These are phyloP conservation scores for Chaetura pelagica DNA, from an alignment of 2,113 vertebrate genomes.

Conservation along the genomic window DNA sequence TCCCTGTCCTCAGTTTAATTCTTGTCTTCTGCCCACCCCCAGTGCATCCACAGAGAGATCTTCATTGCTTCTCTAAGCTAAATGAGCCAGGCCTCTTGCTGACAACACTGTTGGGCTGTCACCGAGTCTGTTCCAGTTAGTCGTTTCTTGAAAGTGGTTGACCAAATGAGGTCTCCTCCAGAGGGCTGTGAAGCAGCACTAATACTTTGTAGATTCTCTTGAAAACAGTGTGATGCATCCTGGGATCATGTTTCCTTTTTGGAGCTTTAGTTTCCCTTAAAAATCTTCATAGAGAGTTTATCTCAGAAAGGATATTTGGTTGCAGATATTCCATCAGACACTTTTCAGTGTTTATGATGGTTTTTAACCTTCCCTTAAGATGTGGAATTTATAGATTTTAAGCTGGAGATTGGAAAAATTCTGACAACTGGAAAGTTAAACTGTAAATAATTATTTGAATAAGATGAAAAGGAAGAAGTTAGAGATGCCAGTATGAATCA, in stretches of 20 bases:
- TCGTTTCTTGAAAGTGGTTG: background rate
- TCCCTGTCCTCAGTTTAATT: background rate
- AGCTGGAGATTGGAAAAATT: background rate
- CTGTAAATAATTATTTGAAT: background rate
- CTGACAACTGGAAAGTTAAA: background rate
- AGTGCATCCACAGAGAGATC: accelerated
- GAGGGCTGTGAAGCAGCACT: background rate
- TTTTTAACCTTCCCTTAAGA: background rate
- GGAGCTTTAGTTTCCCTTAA: accelerated
- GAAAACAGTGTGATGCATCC: background rate
- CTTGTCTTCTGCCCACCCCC: background rate
- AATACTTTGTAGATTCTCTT: background rate
- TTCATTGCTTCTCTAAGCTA: background rate
- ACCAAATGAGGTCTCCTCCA: background rate
- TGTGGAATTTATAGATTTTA: background rate
- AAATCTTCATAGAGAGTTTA: background rate
- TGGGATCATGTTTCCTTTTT: background rate
- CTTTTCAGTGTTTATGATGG: background rate
- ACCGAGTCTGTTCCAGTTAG: background rate
- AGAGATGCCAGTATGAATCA: background rate
- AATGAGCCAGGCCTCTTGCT: background rate
- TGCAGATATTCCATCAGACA: background rate
- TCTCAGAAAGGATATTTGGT: background rate
- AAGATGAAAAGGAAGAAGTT: background rate
- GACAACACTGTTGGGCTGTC: background rate